Conservation (phyloP, 2,113 vertebrate genomes). For the Penelope pileata region DNA sequence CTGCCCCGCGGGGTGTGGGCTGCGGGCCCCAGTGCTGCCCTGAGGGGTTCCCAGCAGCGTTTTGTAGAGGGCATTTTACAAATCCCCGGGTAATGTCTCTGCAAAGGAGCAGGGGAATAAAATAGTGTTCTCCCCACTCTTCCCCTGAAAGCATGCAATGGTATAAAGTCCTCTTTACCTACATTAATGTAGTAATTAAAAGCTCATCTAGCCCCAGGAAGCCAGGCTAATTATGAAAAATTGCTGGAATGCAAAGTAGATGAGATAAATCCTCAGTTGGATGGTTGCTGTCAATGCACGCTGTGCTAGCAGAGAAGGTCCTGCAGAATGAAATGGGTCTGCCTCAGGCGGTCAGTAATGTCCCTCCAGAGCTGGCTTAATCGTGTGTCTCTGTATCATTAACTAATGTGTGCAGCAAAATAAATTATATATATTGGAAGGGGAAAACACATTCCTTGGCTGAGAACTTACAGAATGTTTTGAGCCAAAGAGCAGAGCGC, state of each 20-base stretch:
- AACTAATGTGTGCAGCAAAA: constrained; percentile 37
- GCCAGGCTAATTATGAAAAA: constrained; percentile 9
- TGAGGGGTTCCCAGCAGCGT: background rate
- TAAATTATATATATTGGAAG: constrained; percentile 42
- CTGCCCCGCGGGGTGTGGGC: background rate
- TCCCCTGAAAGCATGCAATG: rapidly evolving
- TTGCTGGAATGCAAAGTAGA: background rate
- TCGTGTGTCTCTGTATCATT: background rate
- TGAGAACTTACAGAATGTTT: constrained; percentile 25
- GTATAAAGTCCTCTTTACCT: background rate
- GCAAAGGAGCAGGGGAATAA: background rate
- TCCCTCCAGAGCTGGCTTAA: background rate
- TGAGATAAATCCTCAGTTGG: background rate
- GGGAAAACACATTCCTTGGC: constrained; percentile 54
- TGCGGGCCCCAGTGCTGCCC: background rate
- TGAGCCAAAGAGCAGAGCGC: constrained; percentile 33
- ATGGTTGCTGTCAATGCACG: background rate
- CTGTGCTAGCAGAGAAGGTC: background rate
- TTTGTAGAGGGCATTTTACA: background rate
- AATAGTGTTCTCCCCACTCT: background rate
- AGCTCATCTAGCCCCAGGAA: background rate
- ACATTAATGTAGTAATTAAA: background rate
- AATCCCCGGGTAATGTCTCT: background rate
- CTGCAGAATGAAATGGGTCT: background rate
- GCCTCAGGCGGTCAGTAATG: background rate